phyloP scores from a whole-genome alignment of 2,888 invertebrate species.

The Dryomyza anilis region DNA sequence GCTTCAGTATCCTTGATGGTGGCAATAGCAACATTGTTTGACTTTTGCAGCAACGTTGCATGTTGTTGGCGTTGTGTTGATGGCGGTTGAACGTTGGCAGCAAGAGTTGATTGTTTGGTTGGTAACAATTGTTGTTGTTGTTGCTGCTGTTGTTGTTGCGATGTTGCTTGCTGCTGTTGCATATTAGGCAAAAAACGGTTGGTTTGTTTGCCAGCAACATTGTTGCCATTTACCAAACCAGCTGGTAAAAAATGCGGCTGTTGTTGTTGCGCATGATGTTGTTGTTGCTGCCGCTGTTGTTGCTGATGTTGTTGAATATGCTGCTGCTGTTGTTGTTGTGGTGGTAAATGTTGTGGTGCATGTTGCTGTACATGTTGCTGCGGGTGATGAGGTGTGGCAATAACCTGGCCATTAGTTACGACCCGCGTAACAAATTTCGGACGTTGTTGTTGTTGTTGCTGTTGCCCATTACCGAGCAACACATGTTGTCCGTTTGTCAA shows the following conservation, averaged over 20 bases:
- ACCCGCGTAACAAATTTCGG: conserved; percentile 52
- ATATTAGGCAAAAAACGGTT: conserved; percentile 32
- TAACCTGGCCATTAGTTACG: conserved; percentile 28
- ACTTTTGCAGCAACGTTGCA: conserved; percentile 9
- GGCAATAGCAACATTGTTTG: conserved; percentile 38
- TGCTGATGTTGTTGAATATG: conserved; percentile 42
- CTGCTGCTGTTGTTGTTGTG: conserved; percentile 29
- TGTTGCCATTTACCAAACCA: conserved; percentile 51
- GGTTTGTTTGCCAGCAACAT: conserved; percentile 24
- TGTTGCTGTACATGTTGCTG: conserved; percentile 33
- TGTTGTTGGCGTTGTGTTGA: too few species aligned
- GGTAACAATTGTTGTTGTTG: conserved; percentile 46
- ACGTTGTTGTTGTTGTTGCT: conserved; percentile 39
- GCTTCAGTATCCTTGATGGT: neutral
- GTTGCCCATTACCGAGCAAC: conserved; percentile 29
- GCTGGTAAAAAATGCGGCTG: conserved; percentile 43
- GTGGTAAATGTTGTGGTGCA: conserved; percentile 29
- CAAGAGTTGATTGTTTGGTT: conserved; percentile 42
- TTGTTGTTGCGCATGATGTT: conserved; percentile 38
- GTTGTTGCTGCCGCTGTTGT: conserved; percentile 43
- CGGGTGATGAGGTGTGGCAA: conserved; percentile 2
- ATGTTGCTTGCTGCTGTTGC: conserved; percentile 31
- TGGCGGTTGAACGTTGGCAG: too few species aligned
- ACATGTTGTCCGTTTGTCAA: conserved; percentile 19
- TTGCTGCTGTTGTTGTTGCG: conserved; percentile 37